These are phyloP conservation scores for Octomys mimax DNA, from an alignment of 2,797 vertebrate species.

Conservation along the genomic window DNA sequence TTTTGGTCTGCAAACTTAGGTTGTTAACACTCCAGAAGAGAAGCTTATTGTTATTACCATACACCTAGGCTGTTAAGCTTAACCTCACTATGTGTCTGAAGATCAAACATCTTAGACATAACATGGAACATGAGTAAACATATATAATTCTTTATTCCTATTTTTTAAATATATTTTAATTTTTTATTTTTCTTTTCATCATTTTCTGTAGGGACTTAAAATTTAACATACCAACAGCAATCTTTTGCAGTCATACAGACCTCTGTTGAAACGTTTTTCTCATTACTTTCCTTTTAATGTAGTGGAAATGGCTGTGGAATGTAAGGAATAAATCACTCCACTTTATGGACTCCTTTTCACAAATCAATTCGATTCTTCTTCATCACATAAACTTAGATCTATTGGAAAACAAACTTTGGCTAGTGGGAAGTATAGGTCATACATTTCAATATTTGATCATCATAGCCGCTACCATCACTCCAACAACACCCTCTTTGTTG, in stretches of 20 bases:
- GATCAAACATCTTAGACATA: no score
- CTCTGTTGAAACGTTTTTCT: conserved; percentile 44
- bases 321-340: conserved; percentile 24
- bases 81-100: no score
- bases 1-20: no score
- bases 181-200: no score
- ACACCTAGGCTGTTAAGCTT: no score
- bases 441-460: neutral
- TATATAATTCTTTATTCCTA: no score
- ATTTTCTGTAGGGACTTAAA: no score
- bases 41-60: no score
- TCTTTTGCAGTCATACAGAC: conserved; percentile 14
- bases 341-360: conserved; percentile 6
- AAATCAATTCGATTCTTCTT: conserved; percentile 39
- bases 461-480: neutral
- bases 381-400: conserved; percentile 59
- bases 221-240: neutral
- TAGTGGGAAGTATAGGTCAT: neutral
- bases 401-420: neutral
- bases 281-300: conserved; percentile 52
- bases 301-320: neutral
- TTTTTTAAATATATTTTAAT: no score
- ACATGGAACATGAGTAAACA: no score
- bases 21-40: no score
- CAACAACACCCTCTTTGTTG: neutral